Percentiles rank a stretch among this genome's conserved stretches.
These are phyloP conservation scores for Hydrolagus affinis DNA, from an alignment of 2,113 vertebrate species.

Conservation along the genomic window DNA sequence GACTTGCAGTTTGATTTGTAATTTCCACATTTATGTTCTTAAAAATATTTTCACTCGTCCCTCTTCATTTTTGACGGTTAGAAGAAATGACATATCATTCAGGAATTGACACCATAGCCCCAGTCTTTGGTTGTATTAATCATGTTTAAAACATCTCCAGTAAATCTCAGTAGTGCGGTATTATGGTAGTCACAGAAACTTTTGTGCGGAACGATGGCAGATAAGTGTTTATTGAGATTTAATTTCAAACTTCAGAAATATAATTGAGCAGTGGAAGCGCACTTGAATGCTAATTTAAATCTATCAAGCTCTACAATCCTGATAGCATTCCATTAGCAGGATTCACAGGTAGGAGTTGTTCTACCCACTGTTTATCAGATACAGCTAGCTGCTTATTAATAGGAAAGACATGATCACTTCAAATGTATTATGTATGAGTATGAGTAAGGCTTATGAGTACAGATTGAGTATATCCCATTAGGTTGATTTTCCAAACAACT, in stretches of 20 bases:
- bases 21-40: too few relatives aligned
- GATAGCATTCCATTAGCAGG: background rate
- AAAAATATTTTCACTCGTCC: too few relatives aligned
- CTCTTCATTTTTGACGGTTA: too few relatives aligned
- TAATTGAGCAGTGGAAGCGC: background rate
- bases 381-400: background rate
- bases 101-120: too few relatives aligned
- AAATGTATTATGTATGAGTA: background rate
- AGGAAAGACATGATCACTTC: background rate
- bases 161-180: too few relatives aligned
- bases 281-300: too few relatives aligned
- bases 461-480: background rate
- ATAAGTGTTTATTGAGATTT: background rate
- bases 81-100: too few relatives aligned
- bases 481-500: too few relatives aligned
- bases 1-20: too few relatives aligned
- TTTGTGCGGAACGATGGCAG: background rate
- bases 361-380: background rate
- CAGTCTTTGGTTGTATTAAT: too few relatives aligned
- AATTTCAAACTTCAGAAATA: background rate
- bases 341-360: background rate
- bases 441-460: background rate
- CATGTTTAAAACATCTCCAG: too few relatives aligned
- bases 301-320: background rate
- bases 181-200: too few relatives aligned